These are phyloP conservation scores for Punctoribates punctum DNA, from an alignment of 2,888 invertebrate species.

Conservation along the genomic window DNA sequence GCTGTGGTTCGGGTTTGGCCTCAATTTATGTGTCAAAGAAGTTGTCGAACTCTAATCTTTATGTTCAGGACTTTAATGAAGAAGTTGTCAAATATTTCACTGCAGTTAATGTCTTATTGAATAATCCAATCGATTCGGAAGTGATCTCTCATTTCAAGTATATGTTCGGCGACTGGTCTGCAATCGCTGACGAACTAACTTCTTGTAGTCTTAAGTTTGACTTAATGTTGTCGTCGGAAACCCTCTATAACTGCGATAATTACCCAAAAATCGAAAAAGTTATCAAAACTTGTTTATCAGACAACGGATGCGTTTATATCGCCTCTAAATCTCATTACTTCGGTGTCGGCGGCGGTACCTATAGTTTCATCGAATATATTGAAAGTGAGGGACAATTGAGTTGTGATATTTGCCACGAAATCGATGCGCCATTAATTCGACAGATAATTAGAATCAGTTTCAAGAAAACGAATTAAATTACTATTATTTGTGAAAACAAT, in stretches of 20 bases:
- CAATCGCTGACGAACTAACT: slow-evolving; percentile 48
- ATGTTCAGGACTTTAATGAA: slow-evolving; percentile 91
- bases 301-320: slow-evolving; percentile 64
- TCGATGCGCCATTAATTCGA: slow-evolving; percentile 30
- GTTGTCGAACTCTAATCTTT: slow-evolving; percentile 63
- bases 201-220: slow-evolving; percentile 63
- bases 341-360: slow-evolving; percentile 84
- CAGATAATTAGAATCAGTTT: slow-evolving; percentile 27
- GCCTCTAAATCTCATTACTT: slow-evolving; percentile 91
- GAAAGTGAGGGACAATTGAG: not conserved
- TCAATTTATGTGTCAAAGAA: slow-evolving; percentile 71
- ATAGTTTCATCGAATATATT: slow-evolving; percentile 64
- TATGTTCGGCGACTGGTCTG: slow-evolving; percentile 70
- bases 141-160: slow-evolving; percentile 51
- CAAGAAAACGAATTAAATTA: not conserved
- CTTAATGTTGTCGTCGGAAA: slow-evolving; percentile 83
- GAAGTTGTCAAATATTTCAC: slow-evolving; percentile 78
- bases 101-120: slow-evolving; percentile 72
- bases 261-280: slow-evolving; percentile 70
- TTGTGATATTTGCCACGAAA: slow-evolving; percentile 33
- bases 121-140: slow-evolving; percentile 52
- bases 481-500: not conserved
- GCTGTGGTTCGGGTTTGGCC: slow-evolving; percentile 85
- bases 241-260: slow-evolving; percentile 74
- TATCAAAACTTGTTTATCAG: slow-evolving; percentile 63